These are phyloP conservation scores for Scomber scombrus DNA, from an alignment of 2,113 vertebrate genomes.

Conservation along the genomic window DNA sequence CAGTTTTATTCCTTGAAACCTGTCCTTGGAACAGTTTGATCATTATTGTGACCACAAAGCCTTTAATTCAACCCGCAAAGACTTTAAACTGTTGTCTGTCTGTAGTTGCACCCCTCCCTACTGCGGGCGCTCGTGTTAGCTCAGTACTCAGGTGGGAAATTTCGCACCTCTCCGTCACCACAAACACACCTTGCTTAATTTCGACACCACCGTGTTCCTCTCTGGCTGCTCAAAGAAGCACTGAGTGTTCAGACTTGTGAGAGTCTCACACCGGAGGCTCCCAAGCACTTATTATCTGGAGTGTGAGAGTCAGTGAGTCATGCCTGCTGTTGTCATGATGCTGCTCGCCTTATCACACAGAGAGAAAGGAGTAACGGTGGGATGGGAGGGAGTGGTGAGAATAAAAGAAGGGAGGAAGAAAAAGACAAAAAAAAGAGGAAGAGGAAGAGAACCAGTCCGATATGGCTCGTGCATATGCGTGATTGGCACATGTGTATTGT, in stretches of 20 bases:
- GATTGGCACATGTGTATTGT: conserved; percentile 1
- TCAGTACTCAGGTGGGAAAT: conserved; percentile 43
- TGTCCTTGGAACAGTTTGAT: background rate
- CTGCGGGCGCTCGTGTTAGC: conserved; percentile 22
- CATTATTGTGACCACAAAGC: background rate
- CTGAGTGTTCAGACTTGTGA: conserved; percentile 57
- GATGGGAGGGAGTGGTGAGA: background rate
- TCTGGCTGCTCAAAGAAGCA: conserved; percentile 22
- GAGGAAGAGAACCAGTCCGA: background rate
- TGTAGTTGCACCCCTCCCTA: background rate
- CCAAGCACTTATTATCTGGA: conserved; percentile 56
- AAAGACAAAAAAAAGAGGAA: background rate
- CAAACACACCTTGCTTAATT: conserved; percentile 53
- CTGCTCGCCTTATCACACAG: conserved; percentile 24
- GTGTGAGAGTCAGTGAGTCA: conserved; percentile 76
- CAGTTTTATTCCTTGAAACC: too few relatives aligned
- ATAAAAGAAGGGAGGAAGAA: background rate
- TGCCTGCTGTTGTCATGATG: conserved; percentile 64
- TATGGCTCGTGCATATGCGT: background rate
- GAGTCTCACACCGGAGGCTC: conserved; percentile 61
- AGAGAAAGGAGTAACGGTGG: background rate
- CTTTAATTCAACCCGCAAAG: background rate
- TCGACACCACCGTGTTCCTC: conserved; percentile 18
- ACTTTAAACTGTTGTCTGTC: background rate
- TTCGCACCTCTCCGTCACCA: conserved; percentile 12